Evolutionary conservation across 2,797 vertebrate genomes (phyloP).

Genomic region (Sphaeramia orbicularis): DNA sequence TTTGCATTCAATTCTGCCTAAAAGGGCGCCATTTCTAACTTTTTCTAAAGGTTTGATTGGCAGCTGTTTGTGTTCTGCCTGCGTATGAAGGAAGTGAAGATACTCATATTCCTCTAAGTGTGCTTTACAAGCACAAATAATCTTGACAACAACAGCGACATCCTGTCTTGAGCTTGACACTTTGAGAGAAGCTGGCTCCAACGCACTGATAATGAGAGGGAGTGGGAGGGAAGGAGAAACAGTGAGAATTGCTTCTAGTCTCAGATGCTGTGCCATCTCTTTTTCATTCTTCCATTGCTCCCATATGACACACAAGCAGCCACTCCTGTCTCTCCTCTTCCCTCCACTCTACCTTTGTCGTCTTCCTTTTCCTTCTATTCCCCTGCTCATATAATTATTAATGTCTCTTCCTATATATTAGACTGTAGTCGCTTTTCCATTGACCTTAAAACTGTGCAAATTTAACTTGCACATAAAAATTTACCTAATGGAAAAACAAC

Average conservation of each 20-base stretch:
- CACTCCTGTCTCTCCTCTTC: constrained; percentile 24
- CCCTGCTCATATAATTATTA: constrained; percentile 15
- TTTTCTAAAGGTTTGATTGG: constrained; percentile 31
- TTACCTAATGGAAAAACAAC: no score
- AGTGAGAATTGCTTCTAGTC: constrained; percentile 54
- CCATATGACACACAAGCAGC: constrained; percentile 29
- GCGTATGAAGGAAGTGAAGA: constrained; percentile 6
- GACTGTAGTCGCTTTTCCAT: no score
- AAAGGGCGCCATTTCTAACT: not conserved
- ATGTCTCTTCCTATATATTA: constrained; percentile 16
- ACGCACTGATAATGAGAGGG: constrained; percentile 69
- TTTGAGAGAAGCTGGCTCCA: constrained; percentile 50
- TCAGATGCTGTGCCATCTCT: constrained; percentile 71
- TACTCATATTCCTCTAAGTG: constrained; percentile 21
- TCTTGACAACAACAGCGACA: constrained; percentile 50
- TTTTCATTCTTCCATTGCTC: constrained; percentile 58
- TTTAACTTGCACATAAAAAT: no score
- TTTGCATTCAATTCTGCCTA: constrained; percentile 24
- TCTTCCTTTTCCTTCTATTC: not conserved
- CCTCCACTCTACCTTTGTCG: not conserved
- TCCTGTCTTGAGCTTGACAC: constrained; percentile 56
- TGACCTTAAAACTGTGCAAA: no score
- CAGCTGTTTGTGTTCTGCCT: constrained; percentile 51
- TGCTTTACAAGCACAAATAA: constrained; percentile 38
- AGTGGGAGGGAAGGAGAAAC: constrained; percentile 64